Evolutionary conservation across 1,140 invertebrate species (phyloP).

Genomic region (Cephus cinctus): DNA sequence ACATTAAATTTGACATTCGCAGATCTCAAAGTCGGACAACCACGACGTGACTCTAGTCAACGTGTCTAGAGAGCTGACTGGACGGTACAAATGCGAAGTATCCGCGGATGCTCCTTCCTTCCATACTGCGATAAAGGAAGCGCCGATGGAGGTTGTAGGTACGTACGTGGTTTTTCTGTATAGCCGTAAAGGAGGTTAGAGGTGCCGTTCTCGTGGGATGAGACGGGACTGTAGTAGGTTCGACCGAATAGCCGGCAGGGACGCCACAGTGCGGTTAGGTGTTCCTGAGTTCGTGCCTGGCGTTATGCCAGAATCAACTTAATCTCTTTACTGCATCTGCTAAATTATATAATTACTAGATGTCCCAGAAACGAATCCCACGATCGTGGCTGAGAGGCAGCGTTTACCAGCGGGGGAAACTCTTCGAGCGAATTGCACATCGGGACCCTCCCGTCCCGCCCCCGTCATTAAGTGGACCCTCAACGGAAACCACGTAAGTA

Average conservation of each 20-base stretch:
- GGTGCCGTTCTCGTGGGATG: no score
- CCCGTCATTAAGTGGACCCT: slow-evolving; percentile 80
- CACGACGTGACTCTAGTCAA: slow-evolving; percentile 58
- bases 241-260: no score
- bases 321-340: slow-evolving; percentile 26
- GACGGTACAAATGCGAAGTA: slow-evolving; percentile 74
- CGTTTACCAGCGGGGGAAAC: slow-evolving; percentile 62
- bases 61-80: slow-evolving; percentile 62
- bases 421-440: slow-evolving; percentile 75
- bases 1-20: slow-evolving; percentile 29
- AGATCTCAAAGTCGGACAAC: slow-evolving; percentile 58
- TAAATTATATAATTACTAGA: slow-evolving; percentile 45
- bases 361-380: slow-evolving; percentile 48
- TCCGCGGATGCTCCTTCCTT: slow-evolving; percentile 71
- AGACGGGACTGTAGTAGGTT: no score
- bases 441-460: slow-evolving; percentile 70
- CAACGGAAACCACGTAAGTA: slow-evolving; percentile 74
- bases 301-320: slow-evolving; percentile 20
- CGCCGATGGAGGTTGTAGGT: slow-evolving; percentile 71
- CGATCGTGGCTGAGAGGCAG: slow-evolving; percentile 42
- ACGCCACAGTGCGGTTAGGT: no score
- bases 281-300: no score
- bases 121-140: slow-evolving; percentile 64
- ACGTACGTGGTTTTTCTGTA: no score
- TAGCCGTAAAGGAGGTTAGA: no score